A percentile compares a stretch with the other conserved stretches of the same genome.
Evolutionary conservation across 2,888 invertebrate genomes (phyloP).

Genomic region (Diaphora mendica): DNA sequence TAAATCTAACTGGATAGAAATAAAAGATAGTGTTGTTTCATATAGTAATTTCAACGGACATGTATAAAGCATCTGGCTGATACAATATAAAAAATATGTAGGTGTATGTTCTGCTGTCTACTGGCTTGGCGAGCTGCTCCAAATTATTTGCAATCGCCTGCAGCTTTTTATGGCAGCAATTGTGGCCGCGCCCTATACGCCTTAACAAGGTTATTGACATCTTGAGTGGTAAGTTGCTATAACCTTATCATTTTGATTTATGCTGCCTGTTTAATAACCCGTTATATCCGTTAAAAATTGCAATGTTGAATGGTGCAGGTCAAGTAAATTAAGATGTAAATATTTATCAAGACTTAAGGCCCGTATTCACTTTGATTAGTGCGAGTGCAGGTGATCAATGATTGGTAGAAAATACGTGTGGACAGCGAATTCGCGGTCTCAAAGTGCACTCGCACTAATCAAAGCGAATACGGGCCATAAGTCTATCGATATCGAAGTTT

Average conservation of each 20-base stretch:
- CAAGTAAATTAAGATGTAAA: constrained; percentile 14
- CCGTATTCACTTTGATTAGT: too few species aligned
- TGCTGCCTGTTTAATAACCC: constrained; percentile 26
- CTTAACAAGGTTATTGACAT: constrained; percentile 37
- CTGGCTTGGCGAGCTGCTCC: background rate
- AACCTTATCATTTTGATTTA: constrained; percentile 43
- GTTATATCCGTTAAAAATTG: constrained; percentile 32
- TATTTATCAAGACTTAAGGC: too few species aligned
- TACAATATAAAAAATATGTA: background rate
- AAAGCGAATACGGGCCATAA: too few species aligned
- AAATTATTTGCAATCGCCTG: background rate
- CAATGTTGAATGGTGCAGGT: constrained; percentile 28
- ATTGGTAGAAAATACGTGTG: too few species aligned
- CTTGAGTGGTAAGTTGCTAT: constrained; percentile 28
- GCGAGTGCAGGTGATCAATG: too few species aligned
- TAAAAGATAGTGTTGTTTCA: too few species aligned
- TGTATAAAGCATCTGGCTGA: too few species aligned
- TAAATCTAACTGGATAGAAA: too few species aligned
- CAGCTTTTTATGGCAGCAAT: background rate
- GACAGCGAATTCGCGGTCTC: too few species aligned
- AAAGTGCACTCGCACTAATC: too few species aligned
- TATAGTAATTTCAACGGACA: too few species aligned
- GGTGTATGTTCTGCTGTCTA: background rate
- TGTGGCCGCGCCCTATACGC: constrained; percentile 28
- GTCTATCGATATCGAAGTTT: background rate